A percentile compares a stretch with the other conserved stretches of the same genome.
Evolutionary conservation across 2,797 vertebrate species (phyloP).

Genomic region (Capromys pilorides): DNA sequence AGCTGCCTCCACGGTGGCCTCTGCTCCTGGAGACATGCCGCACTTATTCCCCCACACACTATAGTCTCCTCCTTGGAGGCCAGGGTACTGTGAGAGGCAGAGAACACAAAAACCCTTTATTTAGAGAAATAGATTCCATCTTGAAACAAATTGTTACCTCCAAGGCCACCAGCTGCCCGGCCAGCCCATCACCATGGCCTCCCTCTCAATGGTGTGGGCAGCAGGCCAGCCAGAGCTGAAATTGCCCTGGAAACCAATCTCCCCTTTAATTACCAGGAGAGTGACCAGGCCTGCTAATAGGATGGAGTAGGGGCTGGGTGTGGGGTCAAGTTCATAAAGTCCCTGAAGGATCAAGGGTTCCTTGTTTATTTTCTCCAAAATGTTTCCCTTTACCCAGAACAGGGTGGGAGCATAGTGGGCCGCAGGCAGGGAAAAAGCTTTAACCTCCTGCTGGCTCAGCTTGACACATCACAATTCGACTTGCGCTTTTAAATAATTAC

Average conservation of each 20-base stretch:
- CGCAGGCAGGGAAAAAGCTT: conserved; percentile 77
- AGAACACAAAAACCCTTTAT: conserved; percentile 66
- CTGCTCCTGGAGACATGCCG: not conserved
- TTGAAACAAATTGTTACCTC: conserved; percentile 70
- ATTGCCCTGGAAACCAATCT: conserved; percentile 60
- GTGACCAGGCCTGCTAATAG: conserved; percentile 26
- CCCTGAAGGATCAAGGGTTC: conserved; percentile 64
- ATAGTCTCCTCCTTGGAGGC: not conserved
- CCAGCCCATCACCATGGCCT: conserved; percentile 38
- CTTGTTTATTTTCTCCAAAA: conserved; percentile 78
- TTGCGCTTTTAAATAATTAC: conserved; percentile 76
- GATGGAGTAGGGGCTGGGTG: conserved; percentile 33
- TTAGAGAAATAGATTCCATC: conserved; percentile 59
- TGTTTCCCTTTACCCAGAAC: conserved; percentile 76
- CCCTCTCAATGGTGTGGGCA: conserved; percentile 68
- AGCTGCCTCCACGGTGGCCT: not conserved
- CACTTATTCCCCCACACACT: not conserved
- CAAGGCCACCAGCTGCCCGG: conserved; percentile 49
- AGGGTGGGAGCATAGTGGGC: conserved; percentile 70
- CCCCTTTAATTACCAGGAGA: conserved; percentile 75
- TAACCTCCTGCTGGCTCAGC: conserved; percentile 60
- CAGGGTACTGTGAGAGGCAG: not conserved
- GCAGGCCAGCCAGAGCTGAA: conserved; percentile 27
- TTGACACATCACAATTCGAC: conserved; percentile 60
- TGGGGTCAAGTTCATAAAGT: conserved; percentile 72